Evolutionary conservation across 2,888 invertebrate species (phyloP), one percentile per base, ranked within the genome.

Genomic region (Andrena bicolor): DNA sequence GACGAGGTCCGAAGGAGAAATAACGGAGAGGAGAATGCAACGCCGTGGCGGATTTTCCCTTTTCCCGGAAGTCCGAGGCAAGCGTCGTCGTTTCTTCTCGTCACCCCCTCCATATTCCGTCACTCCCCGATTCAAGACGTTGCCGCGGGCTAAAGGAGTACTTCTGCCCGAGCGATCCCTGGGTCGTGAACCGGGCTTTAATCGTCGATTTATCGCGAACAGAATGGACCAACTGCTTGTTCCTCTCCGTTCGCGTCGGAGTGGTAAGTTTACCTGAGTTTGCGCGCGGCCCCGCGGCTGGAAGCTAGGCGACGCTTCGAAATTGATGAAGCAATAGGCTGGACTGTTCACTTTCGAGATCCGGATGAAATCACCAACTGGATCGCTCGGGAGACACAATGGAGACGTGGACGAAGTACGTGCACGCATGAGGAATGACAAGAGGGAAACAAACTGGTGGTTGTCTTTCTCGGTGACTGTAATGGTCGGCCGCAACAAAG

Each of bases 131-230:
- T 76, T 71, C 77, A 69, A 69, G 72, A 70, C 69, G 81, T 71
- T 77, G 80, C 84, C 56, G 56, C 56, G 26, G 23, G 56, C 77
- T 83, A 75, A 83, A 80, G 77, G 77, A 74, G 84, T 77, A 70
- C 81, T 80, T 84, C 56, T 26, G 23, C 1, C 10, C 84, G 85
- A 89, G 90, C 87, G 89, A 90, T 88, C 84, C 88, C 80, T 3
- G 51, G 89, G 90, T 90, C 88, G 71, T 82, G 89, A 87, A 86
- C 88, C 82, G 73, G 51, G 80, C 81, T 89, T 89, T 89, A 89
- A 90, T 90, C 89, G 85, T 73, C 90, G 88, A 90, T 90, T 90
- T 89, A 90, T 91, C 90, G 86, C 82, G 75, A 69, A 81, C 72
- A 79, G 74, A 76, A 84, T 61, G 35, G 5, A 53, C 20, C 58